Evolutionary conservation across 2,888 invertebrate species (phyloP).

Genomic region (Apomyelois bistriatella): DNA sequence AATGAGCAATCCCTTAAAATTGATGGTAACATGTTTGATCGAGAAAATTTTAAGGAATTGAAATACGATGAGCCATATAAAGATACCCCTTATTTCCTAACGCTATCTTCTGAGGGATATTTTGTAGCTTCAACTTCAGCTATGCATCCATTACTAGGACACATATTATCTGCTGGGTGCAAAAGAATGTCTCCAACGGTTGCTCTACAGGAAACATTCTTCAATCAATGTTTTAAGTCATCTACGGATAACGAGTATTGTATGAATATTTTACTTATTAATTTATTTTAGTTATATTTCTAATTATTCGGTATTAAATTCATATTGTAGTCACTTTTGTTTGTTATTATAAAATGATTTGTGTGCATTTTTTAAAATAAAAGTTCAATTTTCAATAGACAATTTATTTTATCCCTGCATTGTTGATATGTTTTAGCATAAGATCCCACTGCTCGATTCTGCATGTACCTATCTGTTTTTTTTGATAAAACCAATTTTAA

Average conservation of each 20-base stretch:
- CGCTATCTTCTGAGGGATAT: slow-evolving; percentile 51
- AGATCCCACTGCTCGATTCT: too few relatives aligned
- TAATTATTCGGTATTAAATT: slow-evolving; percentile 19
- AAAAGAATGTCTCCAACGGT: slow-evolving; percentile 46
- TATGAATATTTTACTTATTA: slow-evolving; percentile 57
- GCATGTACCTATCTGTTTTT: too few relatives aligned
- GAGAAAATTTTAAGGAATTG: neutral
- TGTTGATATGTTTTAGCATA: too few relatives aligned
- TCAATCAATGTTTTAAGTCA: slow-evolving; percentile 48
- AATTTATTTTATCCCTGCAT: too few relatives aligned
- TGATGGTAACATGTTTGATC: neutral
- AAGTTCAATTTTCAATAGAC: too few relatives aligned
- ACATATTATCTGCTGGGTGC: slow-evolving; percentile 44
- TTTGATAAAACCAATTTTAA: too few relatives aligned
- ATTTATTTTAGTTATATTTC: slow-evolving; percentile 30
- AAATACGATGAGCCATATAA: slow-evolving; percentile 17
- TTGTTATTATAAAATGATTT: too few relatives aligned
- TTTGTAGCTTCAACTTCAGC: slow-evolving; percentile 54
- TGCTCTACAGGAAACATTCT: slow-evolving; percentile 48
- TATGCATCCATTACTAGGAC: slow-evolving; percentile 53
- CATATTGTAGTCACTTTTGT: neutral
- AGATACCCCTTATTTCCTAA: slow-evolving; percentile 32
- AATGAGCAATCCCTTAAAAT: neutral
- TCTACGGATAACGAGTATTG: slow-evolving; percentile 50
- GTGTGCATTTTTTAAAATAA: neutral